These are phyloP conservation scores for Lordiphosa andalusiaca DNA, from an alignment of 2,888 invertebrate genomes.

Conservation along the genomic window DNA sequence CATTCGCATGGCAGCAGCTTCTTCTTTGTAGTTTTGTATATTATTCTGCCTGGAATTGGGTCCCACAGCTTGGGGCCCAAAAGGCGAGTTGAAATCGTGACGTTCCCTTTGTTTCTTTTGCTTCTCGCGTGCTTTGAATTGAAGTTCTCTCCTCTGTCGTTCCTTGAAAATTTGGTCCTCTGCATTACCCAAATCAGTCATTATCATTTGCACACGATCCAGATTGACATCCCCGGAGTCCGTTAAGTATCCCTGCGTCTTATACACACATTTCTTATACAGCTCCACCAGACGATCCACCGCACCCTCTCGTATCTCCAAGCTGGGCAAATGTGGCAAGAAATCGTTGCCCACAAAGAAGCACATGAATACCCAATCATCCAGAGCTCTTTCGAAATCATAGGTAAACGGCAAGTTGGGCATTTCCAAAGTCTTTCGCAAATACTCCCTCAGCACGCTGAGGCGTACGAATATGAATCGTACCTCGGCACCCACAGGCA, in stretches of 20 bases:
- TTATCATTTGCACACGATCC: constrained; percentile 95
- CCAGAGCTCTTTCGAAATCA: constrained; percentile 96
- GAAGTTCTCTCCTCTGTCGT: constrained; percentile 91
- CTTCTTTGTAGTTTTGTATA: constrained; percentile 87
- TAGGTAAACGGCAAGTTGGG: constrained; percentile 95
- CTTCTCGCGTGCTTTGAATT: constrained; percentile 89
- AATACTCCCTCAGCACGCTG: constrained; percentile 94
- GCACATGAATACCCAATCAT: constrained; percentile 99
- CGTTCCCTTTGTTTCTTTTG: constrained; percentile 83
- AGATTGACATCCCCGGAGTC: constrained; percentile 96
- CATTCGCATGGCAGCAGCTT: constrained; percentile 84
- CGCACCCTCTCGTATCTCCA: constrained; percentile 98
- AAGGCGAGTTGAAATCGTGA: constrained; percentile 87
- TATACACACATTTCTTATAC: constrained; percentile 96
- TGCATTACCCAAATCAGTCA: constrained; percentile 94
- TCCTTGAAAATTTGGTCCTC: constrained; percentile 99
- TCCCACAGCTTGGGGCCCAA: constrained; percentile 87
- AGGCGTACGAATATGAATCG: constrained; percentile 96
- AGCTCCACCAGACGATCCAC: constrained; percentile 95
- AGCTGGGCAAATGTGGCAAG: constrained; percentile 96
- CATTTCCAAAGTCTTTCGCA: constrained; percentile 93
- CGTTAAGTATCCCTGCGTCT: constrained; percentile 97
- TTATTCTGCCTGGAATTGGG: constrained; percentile 79
- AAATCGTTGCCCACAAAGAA: constrained; percentile 99
- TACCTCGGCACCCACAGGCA: constrained; percentile 87